These are phyloP conservation scores for Aricia agestis DNA, from an alignment of 1,140 invertebrate species.

Conservation along the genomic window DNA sequence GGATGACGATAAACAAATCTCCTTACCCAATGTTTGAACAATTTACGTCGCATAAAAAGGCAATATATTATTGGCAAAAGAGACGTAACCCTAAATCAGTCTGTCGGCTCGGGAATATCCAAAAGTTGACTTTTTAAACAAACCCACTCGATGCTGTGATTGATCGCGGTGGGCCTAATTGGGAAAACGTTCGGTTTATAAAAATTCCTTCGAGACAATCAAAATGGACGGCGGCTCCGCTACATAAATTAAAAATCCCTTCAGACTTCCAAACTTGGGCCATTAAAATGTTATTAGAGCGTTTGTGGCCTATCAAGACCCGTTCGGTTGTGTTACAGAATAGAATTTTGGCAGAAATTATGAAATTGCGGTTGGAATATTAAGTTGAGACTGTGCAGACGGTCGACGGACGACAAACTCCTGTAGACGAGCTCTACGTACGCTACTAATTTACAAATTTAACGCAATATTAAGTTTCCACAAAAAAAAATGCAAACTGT, in stretches of 20 bases:
- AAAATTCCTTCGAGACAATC: slow-evolving; percentile 38
- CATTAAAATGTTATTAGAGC: background rate
- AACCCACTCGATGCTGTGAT: slow-evolving; percentile 49
- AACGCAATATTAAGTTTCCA: too few species aligned
- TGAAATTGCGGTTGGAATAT: background rate
- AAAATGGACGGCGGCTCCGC: slow-evolving; percentile 34
- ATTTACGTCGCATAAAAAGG: background rate
- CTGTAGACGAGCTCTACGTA: too few species aligned
- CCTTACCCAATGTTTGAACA: background rate
- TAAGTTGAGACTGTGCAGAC: too few species aligned
- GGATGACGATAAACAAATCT: background rate
- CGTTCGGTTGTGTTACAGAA: background rate
- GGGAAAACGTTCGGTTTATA: slow-evolving; percentile 45
- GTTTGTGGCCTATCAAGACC: background rate
- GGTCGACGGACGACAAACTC: too few species aligned
- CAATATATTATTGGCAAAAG: slow-evolving; percentile 4
- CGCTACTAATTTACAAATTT: too few species aligned
- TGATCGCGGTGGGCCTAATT: slow-evolving; percentile 45
- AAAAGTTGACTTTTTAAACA: slow-evolving; percentile 38
- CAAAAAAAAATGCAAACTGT: too few species aligned
- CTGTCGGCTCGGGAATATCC: background rate
- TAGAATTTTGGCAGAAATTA: background rate
- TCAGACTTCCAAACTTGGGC: slow-evolving; percentile 16
- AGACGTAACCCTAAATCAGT: slow-evolving; percentile 11
- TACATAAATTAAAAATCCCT: slow-evolving; percentile 23